Evolutionary conservation across 2,113 vertebrate species (phyloP).

Genomic region (Lagopus muta): DNA sequence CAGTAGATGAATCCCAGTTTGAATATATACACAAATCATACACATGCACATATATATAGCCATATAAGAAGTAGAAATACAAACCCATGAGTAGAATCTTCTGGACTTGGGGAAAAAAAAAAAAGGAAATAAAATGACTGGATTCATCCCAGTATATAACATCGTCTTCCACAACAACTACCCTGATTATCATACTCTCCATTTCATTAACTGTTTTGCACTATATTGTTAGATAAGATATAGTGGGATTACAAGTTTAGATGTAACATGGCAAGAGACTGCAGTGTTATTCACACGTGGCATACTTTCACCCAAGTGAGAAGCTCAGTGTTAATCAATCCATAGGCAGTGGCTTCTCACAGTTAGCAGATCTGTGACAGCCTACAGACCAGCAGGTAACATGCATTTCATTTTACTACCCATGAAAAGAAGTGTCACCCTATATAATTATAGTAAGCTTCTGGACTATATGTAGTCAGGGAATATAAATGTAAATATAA

Average conservation of each 20-base stretch:
- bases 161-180: background rate
- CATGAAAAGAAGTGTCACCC: background rate
- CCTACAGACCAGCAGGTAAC: slow-evolving; percentile 21
- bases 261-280: slow-evolving; percentile 11
- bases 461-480: background rate
- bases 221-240: background rate
- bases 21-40: background rate
- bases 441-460: background rate
- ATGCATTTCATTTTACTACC: background rate
- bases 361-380: background rate
- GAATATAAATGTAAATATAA: background rate
- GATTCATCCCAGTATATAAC: background rate
- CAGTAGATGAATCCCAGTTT: background rate
- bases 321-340: slow-evolving; percentile 30
- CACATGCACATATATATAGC: background rate
- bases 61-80: background rate
- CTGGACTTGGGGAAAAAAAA: background rate
- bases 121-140: background rate
- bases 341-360: slow-evolving; percentile 30
- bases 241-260: slow-evolving; percentile 18
- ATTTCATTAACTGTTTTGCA: slow-evolving; percentile 37
- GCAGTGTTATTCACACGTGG: slow-evolving; percentile 49
- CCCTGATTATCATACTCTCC: background rate
- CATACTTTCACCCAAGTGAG: slow-evolving; percentile 43
- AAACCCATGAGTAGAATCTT: background rate